Evolutionary conservation across 2,797 vertebrate species (phyloP).

Genomic region (Phoebastria nigripes): DNA sequence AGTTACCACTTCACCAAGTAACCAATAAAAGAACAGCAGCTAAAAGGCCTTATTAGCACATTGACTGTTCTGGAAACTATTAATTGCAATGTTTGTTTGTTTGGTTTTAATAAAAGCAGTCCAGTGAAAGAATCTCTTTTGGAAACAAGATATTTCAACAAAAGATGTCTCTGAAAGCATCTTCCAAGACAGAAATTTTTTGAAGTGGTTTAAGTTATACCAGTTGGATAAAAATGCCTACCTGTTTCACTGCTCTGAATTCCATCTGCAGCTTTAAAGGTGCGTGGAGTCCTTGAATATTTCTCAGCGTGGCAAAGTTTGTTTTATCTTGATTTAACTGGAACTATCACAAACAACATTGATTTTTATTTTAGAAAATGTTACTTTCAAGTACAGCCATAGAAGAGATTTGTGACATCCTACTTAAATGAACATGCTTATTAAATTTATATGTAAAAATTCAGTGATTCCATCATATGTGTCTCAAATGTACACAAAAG

Average conservation of each 20-base stretch:
- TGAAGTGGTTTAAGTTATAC: background rate
- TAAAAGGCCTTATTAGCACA: background rate
- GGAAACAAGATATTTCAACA: background rate
- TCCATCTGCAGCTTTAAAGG: slow-evolving; percentile 97
- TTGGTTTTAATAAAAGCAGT: background rate
- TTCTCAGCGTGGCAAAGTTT: slow-evolving; percentile 89
- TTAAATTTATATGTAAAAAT: background rate
- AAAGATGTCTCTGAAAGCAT: background rate
- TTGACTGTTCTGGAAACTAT: background rate
- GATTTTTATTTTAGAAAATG: background rate
- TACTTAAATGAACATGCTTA: background rate
- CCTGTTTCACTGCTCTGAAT: slow-evolving; percentile 92
- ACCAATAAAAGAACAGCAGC: background rate
- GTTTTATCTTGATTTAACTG: slow-evolving; percentile 92
- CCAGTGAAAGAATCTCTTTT: background rate
- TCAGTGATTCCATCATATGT: background rate
- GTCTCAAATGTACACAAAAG: background rate
- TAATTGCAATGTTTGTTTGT: background rate
- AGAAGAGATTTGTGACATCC: background rate
- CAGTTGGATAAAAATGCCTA: slow-evolving; percentile 43
- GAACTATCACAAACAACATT: slow-evolving; percentile 76
- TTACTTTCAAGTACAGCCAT: background rate
- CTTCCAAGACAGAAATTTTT: background rate
- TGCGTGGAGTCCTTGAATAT: slow-evolving; percentile 95
- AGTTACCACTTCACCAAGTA: background rate